Evolutionary conservation across 2,888 invertebrate genomes (phyloP).

Genomic region (Acrobasis suavella): DNA sequence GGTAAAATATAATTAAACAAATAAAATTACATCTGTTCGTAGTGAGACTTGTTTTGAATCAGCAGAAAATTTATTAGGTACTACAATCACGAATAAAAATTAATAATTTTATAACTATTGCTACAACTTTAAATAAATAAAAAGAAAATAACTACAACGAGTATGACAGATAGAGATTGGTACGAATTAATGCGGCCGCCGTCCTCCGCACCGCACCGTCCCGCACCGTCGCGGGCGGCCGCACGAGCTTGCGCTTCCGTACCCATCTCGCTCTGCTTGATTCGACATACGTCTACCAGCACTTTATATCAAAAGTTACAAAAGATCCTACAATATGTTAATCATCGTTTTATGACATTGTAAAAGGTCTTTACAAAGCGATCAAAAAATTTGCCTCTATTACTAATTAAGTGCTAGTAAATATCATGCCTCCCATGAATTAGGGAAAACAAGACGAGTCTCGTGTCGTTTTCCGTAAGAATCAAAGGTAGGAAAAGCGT

Average conservation of each 20-base stretch:
- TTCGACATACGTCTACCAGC: slow-evolving; percentile 68
- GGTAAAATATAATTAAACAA: slow-evolving; percentile 65
- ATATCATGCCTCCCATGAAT: slow-evolving; percentile 57
- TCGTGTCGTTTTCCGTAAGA: slow-evolving; percentile 72
- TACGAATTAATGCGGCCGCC: slow-evolving; percentile 76
- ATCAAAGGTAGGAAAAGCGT: slow-evolving; percentile 64
- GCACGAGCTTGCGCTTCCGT: slow-evolving; percentile 74
- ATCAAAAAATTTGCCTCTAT: slow-evolving; percentile 63
- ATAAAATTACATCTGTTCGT: slow-evolving; percentile 53
- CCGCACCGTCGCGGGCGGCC: slow-evolving; percentile 38
- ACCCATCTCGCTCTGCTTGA: slow-evolving; percentile 69
- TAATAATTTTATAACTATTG: slow-evolving; percentile 62
- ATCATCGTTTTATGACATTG: slow-evolving; percentile 61
- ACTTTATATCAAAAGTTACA: slow-evolving; percentile 81
- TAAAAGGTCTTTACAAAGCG: slow-evolving; percentile 72
- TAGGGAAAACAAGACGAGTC: slow-evolving; percentile 72
- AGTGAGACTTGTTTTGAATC: slow-evolving; percentile 45
- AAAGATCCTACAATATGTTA: slow-evolving; percentile 74
- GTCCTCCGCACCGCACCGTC: not conserved
- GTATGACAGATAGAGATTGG: slow-evolving; percentile 69
- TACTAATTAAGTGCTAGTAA: slow-evolving; percentile 71
- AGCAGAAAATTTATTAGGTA: slow-evolving; percentile 41
- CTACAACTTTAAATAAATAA: slow-evolving; percentile 81
- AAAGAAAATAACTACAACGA: slow-evolving; percentile 76
- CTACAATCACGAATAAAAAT: slow-evolving; percentile 49